phyloP scores from a whole-genome alignment of 2,113 vertebrate species.

The Serilophus lunatus region DNA sequence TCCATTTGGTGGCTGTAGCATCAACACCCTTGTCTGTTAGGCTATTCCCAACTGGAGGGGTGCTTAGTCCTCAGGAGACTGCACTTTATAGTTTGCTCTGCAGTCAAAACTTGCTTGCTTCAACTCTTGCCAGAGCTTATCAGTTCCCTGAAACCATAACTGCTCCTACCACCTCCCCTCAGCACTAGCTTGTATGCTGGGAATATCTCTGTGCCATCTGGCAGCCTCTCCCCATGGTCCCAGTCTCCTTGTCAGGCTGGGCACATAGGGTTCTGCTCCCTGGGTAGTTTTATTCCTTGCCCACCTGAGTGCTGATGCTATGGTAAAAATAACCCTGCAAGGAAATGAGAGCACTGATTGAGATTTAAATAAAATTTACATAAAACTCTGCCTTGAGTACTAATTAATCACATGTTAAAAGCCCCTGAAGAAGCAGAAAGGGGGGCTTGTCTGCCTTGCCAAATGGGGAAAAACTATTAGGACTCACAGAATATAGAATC shows the following conservation, averaged over 20 bases:
- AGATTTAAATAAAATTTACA: conserved; percentile 75
- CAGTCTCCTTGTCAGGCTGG: conserved; percentile 43
- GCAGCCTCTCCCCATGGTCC: neutral
- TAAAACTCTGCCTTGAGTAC: conserved; percentile 65
- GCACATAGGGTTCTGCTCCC: conserved; percentile 31
- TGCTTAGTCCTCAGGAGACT: neutral
- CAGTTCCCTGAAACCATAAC: neutral
- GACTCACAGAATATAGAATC: neutral
- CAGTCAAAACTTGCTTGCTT: neutral
- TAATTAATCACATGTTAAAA: conserved; percentile 67
- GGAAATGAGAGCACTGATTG: conserved; percentile 69
- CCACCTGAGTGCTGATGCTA: conserved; percentile 42
- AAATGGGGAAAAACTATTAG: neutral
- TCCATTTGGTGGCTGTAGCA: neutral
- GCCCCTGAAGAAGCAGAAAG: neutral
- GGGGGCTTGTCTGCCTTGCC: neutral
- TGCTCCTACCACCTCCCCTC: neutral
- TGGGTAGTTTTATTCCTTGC: conserved; percentile 35
- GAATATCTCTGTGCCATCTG: neutral
- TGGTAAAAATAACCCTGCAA: conserved; percentile 68
- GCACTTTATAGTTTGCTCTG: neutral
- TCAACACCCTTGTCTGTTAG: neutral
- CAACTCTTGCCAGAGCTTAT: neutral
- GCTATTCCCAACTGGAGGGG: neutral
- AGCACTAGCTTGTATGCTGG: neutral